Evolutionary conservation across 2,113 vertebrate species (phyloP).

Genomic region (Pomatostomus ruficeps): DNA sequence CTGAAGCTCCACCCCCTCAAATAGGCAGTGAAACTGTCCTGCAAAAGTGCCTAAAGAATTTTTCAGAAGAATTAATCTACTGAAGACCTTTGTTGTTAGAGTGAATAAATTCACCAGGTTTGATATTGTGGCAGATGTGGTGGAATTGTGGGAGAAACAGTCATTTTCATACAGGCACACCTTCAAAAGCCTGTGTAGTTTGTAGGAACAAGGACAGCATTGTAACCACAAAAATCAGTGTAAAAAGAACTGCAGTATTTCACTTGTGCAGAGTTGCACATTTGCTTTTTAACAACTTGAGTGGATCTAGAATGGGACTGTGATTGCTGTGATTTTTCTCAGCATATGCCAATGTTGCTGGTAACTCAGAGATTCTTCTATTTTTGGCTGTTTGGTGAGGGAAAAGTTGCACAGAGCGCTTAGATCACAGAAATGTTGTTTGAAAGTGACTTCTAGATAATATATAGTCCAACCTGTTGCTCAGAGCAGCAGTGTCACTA

Average conservation of each 20-base stretch:
- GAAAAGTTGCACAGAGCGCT: neutral
- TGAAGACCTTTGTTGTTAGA: neutral
- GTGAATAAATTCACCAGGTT: neutral
- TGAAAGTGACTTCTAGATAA: neutral
- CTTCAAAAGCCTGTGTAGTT: neutral
- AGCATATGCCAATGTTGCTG: neutral
- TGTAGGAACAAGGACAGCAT: neutral
- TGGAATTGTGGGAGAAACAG: neutral
- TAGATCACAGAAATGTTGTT: neutral
- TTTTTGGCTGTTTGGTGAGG: neutral
- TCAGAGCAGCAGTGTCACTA: neutral
- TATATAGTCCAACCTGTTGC: neutral
- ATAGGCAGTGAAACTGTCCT: neutral
- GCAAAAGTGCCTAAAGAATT: neutral
- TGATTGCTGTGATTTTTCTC: neutral
- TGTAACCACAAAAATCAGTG: neutral
- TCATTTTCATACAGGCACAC: neutral
- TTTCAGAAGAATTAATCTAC: neutral
- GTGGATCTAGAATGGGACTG: neutral
- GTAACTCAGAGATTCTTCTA: neutral
- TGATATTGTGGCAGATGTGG: neutral
- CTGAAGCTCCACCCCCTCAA: neutral
- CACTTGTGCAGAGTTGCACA: neutral
- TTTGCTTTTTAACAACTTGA: neutral
- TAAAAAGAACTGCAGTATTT: neutral